These are phyloP conservation scores for Pelvicachromis taeniatus DNA, from an alignment of 2,113 vertebrate species.

Conservation along the genomic window DNA sequence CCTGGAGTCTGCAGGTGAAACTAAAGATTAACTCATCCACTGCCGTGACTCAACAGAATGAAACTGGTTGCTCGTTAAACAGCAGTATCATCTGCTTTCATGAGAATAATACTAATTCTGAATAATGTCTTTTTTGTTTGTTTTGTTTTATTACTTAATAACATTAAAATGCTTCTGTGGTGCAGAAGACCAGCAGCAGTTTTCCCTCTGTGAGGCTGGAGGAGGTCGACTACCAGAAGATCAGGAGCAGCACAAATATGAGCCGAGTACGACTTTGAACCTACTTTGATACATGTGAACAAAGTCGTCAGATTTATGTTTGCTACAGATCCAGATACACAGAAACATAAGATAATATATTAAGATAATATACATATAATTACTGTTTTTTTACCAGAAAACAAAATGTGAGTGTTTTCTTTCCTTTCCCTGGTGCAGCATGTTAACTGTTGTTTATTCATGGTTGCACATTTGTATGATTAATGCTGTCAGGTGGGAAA, in stretches of 20 bases:
- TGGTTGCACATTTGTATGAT: neutral
- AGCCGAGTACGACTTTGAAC: neutral
- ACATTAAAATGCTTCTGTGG: neutral
- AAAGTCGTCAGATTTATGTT: neutral
- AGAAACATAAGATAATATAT: neutral
- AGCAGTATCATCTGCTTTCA: neutral
- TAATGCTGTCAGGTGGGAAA: neutral
- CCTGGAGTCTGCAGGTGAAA: neutral
- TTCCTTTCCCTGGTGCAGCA: neutral
- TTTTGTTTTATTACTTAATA: neutral
- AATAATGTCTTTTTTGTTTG: rapidly evolving
- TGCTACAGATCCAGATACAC: neutral
- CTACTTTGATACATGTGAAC: neutral
- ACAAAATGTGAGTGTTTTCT: neutral
- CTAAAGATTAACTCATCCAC: neutral
- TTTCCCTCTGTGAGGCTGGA: neutral
- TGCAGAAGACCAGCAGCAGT: neutral
- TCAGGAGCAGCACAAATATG: neutral
- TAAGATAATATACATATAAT: neutral
- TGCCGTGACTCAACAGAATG: neutral
- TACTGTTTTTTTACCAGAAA: neutral
- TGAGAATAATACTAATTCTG: neutral
- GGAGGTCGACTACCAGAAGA: neutral
- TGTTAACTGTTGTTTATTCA: neutral
- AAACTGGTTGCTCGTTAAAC: neutral